Evolutionary conservation across 1,140 invertebrate species (phyloP).

Genomic region (Bombus sylvicola): DNA sequence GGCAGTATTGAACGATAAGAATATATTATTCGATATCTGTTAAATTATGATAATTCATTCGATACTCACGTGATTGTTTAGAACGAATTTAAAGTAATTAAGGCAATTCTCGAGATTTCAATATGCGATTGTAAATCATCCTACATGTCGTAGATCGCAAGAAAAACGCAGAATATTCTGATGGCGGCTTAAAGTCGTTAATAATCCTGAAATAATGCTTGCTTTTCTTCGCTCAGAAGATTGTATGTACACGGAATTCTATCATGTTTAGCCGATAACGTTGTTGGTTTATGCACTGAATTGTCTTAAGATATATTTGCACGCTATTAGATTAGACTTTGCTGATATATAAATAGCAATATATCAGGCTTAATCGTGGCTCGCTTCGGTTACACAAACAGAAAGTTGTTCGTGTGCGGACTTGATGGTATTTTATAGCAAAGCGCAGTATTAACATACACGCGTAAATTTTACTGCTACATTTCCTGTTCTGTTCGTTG

Average conservation of each 20-base stretch:
- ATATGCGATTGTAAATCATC: background rate
- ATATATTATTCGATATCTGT: too few species aligned
- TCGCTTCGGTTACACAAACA: slow-evolving; percentile 3
- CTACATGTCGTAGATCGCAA: background rate
- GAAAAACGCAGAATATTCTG: background rate
- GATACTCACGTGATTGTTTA: too few species aligned
- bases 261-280: slow-evolving; percentile 34
- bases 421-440: slow-evolving; percentile 20
- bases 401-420: slow-evolving; percentile 16
- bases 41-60: too few species aligned
- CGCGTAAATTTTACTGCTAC: background rate
- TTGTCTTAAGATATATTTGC: slow-evolving; percentile 50
- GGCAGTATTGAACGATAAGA: background rate
- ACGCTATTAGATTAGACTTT: slow-evolving; percentile 35
- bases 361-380: slow-evolving; percentile 37
- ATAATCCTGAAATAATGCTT: slow-evolving; percentile 45
- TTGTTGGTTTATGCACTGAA: slow-evolving; percentile 34
- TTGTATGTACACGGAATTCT: slow-evolving; percentile 20
- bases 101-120: background rate
- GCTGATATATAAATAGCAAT: slow-evolving; percentile 42
- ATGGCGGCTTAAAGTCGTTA: slow-evolving; percentile 17
- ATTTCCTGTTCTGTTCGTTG: background rate
- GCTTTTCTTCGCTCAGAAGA: slow-evolving; percentile 30
- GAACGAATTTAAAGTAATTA: too few species aligned
- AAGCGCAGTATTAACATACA: background rate